Conservation (phyloP, 2,888 invertebrate genomes). For the Eurois occulta region DNA sequence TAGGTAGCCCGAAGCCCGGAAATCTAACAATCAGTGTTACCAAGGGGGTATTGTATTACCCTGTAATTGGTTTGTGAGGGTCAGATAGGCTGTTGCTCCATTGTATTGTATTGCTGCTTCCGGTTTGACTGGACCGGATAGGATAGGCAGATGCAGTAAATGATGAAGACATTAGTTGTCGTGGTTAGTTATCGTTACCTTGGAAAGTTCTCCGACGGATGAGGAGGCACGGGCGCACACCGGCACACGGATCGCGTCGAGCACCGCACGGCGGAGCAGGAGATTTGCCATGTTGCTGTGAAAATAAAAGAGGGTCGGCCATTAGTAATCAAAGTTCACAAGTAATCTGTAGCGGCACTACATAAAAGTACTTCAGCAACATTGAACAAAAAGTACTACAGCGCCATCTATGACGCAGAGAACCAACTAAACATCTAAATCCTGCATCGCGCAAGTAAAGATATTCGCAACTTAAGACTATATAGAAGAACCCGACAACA, state of each 20-base stretch:
- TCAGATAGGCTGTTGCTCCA: not conserved
- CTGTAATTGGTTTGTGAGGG: not conserved
- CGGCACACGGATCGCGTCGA: slow-evolving; percentile 88
- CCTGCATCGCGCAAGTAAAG: too few relatives aligned
- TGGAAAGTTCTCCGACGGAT: slow-evolving; percentile 83
- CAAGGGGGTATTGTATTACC: not conserved
- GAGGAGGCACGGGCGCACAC: slow-evolving; percentile 87
- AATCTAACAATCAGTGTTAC: not conserved
- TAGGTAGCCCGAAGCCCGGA: not conserved
- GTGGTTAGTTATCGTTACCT: slow-evolving; percentile 79
- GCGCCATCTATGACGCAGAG: too few relatives aligned
- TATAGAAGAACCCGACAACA: too few relatives aligned
- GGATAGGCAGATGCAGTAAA: not conserved
- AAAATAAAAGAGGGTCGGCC: not conserved
- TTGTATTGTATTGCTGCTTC: not conserved
- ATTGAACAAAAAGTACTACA: too few relatives aligned
- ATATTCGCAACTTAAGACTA: too few relatives aligned
- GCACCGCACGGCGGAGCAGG: slow-evolving; percentile 85
- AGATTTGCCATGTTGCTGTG: slow-evolving; percentile 81
- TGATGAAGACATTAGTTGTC: not conserved
- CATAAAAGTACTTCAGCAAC: too few relatives aligned
- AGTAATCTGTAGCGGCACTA: too few relatives aligned
- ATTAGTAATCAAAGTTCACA: not conserved
- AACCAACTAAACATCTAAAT: too few relatives aligned
- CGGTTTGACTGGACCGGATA: not conserved